Evolutionary conservation across 2,113 vertebrate species (phyloP).

Genomic region (Corythaeola cristata): DNA sequence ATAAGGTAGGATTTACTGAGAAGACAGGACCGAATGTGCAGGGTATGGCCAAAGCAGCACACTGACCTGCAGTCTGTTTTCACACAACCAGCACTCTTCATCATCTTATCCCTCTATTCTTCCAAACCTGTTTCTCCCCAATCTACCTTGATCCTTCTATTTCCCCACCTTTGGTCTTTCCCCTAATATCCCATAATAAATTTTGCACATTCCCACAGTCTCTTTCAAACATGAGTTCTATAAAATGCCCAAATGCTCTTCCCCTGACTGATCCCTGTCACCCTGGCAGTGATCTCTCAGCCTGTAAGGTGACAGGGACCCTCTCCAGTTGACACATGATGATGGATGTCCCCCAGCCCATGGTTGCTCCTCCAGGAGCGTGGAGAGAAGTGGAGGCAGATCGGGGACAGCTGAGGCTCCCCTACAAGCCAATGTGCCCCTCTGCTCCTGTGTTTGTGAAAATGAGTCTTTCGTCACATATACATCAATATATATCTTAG

Average conservation of each 20-base stretch:
- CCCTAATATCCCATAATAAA: neutral
- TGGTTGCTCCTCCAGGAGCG: neutral
- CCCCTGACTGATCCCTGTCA: neutral
- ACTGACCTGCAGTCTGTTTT: neutral
- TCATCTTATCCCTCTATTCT: neutral
- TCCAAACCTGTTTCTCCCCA: neutral
- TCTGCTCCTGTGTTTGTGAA: neutral
- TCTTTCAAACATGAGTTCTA: neutral
- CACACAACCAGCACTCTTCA: accelerated
- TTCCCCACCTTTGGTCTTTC: neutral
- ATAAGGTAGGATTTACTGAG: neutral
- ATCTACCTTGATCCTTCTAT: neutral
- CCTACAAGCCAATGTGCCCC: neutral
- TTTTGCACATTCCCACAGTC: neutral
- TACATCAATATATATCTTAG: neutral
- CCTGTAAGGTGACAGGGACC: neutral
- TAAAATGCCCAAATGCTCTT: neutral
- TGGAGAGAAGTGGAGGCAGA: neutral
- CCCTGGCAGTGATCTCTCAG: neutral
- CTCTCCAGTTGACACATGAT: neutral
- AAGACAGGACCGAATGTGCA: neutral
- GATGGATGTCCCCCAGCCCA: accelerated
- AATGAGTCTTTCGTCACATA: neutral
- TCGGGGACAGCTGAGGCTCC: neutral
- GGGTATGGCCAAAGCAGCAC: neutral